Evolutionary conservation across 2,797 vertebrate genomes (phyloP), one percentile per base, ranked within the genome.

Genomic region (Sebastes minor): DNA sequence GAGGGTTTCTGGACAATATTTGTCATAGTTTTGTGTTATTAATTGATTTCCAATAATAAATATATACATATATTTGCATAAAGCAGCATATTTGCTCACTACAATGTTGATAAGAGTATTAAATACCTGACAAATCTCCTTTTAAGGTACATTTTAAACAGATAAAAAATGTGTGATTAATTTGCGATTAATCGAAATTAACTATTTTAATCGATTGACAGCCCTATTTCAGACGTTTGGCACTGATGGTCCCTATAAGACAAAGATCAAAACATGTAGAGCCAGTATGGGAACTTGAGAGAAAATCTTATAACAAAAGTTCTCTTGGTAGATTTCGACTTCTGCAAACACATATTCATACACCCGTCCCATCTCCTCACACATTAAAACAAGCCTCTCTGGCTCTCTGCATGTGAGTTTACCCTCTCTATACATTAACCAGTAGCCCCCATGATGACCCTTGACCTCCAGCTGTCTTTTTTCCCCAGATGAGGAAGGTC

Each of bases 401-500:
- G 22, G 14, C 22, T 13, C 5, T 32, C 4, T 33, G 8, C 28
- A 18, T 49, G 13, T 14, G 13, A 53, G 6, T 65, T 81, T 4
- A 59, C 13, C 4, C 3, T 53, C 16, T 65, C 14, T 71, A 65
- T 22, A 71, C 13, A 33, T 25, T 16, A 18, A 55, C 18, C 27
- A 38, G 18, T 4, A 16, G 4, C 30, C 13, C 20, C 27, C n/a
- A 46, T 46, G 42, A 5, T 18, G 5, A 25, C n/a, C 23, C 23
- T 55, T 59, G 10, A 74, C 61, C 27, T 74, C 27, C 52, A 11
- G 8, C 2, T 38, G 2, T 59, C 35, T 69, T 18, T 61, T 1
- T 56, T 73, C 28, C 55, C 4, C 80, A 99, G 98, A 99, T 77
- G 97, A 99, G 85, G 98, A 99, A 79, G 98, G 98, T 59, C 97